Percentiles rank a stretch among this genome's conserved stretches.
Evolutionary conservation across 2,113 vertebrate species (phyloP).

Genomic region (Acinonyx jubatus): DNA sequence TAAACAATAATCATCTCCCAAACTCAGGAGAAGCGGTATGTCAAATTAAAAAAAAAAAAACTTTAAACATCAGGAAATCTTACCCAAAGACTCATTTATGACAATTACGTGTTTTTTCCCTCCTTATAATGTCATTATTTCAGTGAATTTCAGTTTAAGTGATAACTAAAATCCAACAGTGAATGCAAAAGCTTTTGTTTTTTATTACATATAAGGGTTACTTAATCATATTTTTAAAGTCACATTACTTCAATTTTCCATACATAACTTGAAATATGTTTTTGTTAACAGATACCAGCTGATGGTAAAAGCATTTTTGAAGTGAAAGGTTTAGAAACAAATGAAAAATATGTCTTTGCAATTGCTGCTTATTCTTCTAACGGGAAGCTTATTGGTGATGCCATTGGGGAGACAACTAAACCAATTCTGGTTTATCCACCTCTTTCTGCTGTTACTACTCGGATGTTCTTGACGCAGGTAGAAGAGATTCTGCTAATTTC

Average conservation of each 20-base stretch:
- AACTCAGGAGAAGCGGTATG: constrained; percentile 93
- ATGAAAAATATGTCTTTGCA: constrained; percentile 96
- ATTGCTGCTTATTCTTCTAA: constrained; percentile 91
- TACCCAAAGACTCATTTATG: not conserved
- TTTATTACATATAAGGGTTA: not conserved
- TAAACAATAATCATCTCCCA: constrained; percentile 89
- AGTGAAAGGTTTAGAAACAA: constrained; percentile 89
- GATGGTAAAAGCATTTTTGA: constrained; percentile 87
- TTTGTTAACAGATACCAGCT: constrained; percentile 88
- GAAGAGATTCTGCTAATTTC: not conserved
- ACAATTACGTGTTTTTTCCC: not conserved
- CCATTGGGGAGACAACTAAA: constrained; percentile 89
- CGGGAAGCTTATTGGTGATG: constrained; percentile 90
- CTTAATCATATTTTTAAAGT: constrained; percentile 47
- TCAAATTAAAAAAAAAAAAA: not conserved
- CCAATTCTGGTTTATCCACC: constrained; percentile 92
- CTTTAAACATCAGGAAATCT: constrained; percentile 35
- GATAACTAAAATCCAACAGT: constrained; percentile 33
- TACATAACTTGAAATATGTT: constrained; percentile 62
- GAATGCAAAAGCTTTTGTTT: not conserved
- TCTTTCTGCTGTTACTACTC: constrained; percentile 88
- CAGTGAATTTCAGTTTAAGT: constrained; percentile 21
- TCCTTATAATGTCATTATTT: not conserved
- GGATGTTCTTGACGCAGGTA: constrained; percentile 94
- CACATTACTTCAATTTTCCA: not conserved